Evolutionary conservation across 2,888 invertebrate genomes (phyloP), one percentile per base, ranked within the genome.

Genomic region (Dasypolia templi): DNA sequence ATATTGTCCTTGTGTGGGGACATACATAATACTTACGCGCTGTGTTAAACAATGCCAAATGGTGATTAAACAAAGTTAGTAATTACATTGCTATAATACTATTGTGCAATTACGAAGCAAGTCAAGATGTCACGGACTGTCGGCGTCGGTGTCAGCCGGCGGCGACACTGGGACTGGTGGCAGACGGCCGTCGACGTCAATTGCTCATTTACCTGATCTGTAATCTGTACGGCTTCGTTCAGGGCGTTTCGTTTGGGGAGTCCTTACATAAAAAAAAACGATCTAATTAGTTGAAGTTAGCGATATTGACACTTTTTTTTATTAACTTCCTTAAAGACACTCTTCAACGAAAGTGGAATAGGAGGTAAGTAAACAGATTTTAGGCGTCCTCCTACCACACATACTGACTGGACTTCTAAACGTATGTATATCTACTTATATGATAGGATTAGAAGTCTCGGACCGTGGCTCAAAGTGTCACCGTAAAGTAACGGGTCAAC

Each of bases 201-300:
- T 35, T 29, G 42, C 51, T 44, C 49, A 55, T 53, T 42, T 42
- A 65, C 73, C 53, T 39, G 53, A 79, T 53, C 58, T 59, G 78
- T 78, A 53, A 72, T 70, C n/a, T 78, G 79, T 62, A 78, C 32
- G 80, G 77, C 73, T 77, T 77, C 77, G 58, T 32, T 58, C 5
- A 22, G 72, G 22, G 55, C 35, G 39, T 29, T 35, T 17, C 46
- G 49, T 56, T 77, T 56, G 42, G 56, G 42, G n/a, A 74, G 32
- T 22, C 32, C 55, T 61, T 32, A 51, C 63, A 61, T 69, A 53
- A 42, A 61, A 53, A 42, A 61, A 55, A 42, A 46, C n/a, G 44
- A 65, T 46, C n/a, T 64, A 64, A 39, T 46, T 55, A 39, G 35
- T 75, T 11, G 22, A 39, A 74, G 19, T 35, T 44, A n/a, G 26